Evolutionary conservation across 2,113 vertebrate species (phyloP).

Genomic region (Atherinomorus stipes): DNA sequence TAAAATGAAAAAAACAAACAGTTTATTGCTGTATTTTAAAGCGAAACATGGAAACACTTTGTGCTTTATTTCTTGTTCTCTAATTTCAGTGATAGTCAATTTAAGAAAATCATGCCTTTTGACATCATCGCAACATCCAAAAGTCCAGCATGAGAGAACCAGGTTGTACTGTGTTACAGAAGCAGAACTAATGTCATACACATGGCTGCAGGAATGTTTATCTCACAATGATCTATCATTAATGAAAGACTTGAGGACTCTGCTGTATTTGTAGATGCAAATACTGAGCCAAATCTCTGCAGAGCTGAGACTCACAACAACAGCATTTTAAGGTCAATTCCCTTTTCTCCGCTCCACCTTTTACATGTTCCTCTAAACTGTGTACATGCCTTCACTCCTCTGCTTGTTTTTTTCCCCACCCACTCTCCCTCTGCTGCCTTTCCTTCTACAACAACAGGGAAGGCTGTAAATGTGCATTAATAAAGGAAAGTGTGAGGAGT

Average conservation of each 20-base stretch:
- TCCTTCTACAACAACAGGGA: constrained; percentile 31
- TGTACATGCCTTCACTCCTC: constrained; percentile 43
- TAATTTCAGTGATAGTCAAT: no score
- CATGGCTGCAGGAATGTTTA: neutral
- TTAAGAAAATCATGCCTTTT: no score
- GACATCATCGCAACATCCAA: no score
- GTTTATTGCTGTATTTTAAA: neutral
- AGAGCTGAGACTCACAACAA: constrained; percentile 7
- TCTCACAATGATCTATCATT: constrained; percentile 8
- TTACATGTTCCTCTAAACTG: constrained; percentile 32
- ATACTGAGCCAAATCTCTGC: constrained; percentile 21
- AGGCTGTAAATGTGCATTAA: constrained; percentile 46
- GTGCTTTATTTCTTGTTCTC: no score
- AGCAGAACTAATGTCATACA: no score
- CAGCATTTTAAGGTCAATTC: constrained; percentile 31
- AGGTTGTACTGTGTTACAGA: no score
- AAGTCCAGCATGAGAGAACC: no score
- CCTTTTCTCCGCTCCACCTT: constrained; percentile 41
- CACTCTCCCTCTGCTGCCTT: constrained; percentile 50
- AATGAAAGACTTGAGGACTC: neutral
- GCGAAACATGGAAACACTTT: neutral
- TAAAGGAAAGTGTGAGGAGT: constrained; percentile 27
- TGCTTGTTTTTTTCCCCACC: constrained; percentile 21
- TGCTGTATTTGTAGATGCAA: neutral
- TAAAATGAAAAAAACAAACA: neutral